Evolutionary conservation across 2,113 vertebrate genomes (phyloP), one percentile per base, ranked within the genome.

Genomic region (Trachemys scripta): DNA sequence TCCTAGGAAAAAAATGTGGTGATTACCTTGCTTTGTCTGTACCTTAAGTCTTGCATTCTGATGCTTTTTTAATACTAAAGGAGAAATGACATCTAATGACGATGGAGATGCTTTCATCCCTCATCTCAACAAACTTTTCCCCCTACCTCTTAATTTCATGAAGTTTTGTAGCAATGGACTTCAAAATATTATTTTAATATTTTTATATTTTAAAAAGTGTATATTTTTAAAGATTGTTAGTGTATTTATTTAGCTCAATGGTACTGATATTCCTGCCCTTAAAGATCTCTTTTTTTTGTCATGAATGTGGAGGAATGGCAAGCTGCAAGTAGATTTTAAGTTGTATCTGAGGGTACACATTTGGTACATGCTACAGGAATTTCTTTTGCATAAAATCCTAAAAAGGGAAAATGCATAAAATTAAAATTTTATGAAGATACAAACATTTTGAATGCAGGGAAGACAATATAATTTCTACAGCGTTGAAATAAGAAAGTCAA

Each of bases 401-500:
- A 53, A 45, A 24, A 90, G 2, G 9, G 8, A 50, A 5, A 91
- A 57, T 69, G 31, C 3, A 2, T 82, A 27, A 31, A 49, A 1
- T 57, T 14, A 50, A 53, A 56, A 88, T 45, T 62, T 3, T 50
- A 38, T 27, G 19, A 75, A 9, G 62, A 24, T 6, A 1, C 31
- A 8, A 27, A 8, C 62, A 80, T 75, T 59, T 91, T 79, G 42
- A 92, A 94, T 92, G 84, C 12, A 1, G 9, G 20, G 5, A 12
- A 14, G 72, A n/a, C 12, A 84, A 0, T 75, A 7, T 80, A 0
- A 19, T 84, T 91, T 76, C 84, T 86, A 35, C 3, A 56, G 16
- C 19, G 7, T 42, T 80, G 51, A 76, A 22, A 42, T 90, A 96
- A 89, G 89, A 79, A 42, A 83, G 24, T 85, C 87, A 27, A 7